These are phyloP conservation scores for Cygnus olor DNA, from an alignment of 2,797 vertebrate genomes.

Conservation along the genomic window DNA sequence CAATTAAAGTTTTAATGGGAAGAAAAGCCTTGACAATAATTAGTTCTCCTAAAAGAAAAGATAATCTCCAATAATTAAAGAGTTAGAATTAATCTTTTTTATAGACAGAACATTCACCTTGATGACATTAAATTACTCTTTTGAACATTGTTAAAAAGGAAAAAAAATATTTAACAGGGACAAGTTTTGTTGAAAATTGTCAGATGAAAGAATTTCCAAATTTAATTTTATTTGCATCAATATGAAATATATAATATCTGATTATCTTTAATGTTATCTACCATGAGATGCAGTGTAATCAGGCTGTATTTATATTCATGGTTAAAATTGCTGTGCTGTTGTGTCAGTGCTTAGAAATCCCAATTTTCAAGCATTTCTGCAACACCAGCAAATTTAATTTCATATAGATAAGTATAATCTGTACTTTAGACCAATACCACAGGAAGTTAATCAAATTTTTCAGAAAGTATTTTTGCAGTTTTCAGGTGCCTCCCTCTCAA, in stretches of 20 bases:
- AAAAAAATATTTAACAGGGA: neutral
- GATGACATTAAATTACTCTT: neutral
- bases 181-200: neutral
- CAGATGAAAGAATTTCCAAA: neutral
- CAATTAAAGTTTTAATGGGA: neutral
- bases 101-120: slow-evolving; percentile 8
- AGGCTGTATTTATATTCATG: neutral
- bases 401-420: neutral
- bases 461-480: neutral
- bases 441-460: neutral
- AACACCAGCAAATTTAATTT: neutral
- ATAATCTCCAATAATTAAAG: slow-evolving; percentile 53
- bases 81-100: slow-evolving; percentile 20
- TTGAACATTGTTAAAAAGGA: neutral
- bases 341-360: neutral
- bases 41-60: slow-evolving; percentile 23
- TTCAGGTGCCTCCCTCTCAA: neutral
- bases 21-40: slow-evolving; percentile 39
- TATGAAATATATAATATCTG: neutral
- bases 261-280: neutral
- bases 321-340: neutral
- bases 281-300: neutral
- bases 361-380: neutral
- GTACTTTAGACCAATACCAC: neutral
- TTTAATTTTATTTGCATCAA: neutral